Evolutionary conservation across 2,797 vertebrate genomes (phyloP), one percentile per base, ranked within the genome.

Genomic region (Hemitrygon akajei): DNA sequence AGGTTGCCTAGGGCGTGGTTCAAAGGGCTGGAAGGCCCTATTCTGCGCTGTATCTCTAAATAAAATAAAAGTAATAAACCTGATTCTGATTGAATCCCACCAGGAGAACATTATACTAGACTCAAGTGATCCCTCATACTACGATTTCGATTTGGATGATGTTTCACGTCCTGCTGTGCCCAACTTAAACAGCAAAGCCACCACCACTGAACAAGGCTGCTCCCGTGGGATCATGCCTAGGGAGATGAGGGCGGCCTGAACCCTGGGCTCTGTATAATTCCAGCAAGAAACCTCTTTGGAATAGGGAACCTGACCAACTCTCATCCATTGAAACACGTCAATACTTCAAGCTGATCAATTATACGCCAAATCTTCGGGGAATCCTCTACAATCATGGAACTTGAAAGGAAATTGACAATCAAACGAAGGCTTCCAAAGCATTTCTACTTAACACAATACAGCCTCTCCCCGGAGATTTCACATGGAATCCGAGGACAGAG

Each of bases 381-480:
- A 34, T 66, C 30, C 14, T 34, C 63, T 63, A 34, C 58, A 34
- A 9, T 37, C 9, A 30, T 34, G 6, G 37, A 87, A 34, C 27
- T 30, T 63, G 58, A 87, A 73, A 87, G 86, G n/a, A 37, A 69
- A 89, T 69, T 63, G n/a, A 89, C 69, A 10, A 69, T 89, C 86
- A 89, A 89, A 37, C 69, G 16, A 69, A 37, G 9, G 60, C 6
- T 69, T 34, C 60, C 66, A 37, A 66, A 89, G 34, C 30, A 27
- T 22, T 25, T 25, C 56, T 58, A 16, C 66, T 37, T 4, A 18
- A 37, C 63, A 37, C 37, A 37, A 89, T 20, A 16, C 9, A 66
- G n/a, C 20, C 30, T 20, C 66, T 66, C 25, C 63, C 30, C 18
- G 63, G 30, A 63, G n/a, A 47, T 30, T 63, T 87, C 63, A 18